Evolutionary conservation across 1,140 invertebrate genomes (phyloP).

Genomic region (Nebria ingens): DNA sequence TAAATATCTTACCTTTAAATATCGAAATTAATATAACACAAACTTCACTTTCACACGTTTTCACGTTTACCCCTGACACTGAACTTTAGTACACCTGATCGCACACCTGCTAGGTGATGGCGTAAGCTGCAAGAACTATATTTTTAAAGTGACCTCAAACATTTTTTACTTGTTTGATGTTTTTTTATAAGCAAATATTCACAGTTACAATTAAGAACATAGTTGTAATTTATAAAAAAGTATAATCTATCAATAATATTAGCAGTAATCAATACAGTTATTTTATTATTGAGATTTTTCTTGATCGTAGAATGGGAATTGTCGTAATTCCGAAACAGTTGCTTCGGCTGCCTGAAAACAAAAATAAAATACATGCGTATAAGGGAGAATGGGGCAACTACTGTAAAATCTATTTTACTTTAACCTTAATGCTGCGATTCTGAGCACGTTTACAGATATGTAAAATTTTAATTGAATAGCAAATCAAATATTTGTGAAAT

Average conservation of each 20-base stretch:
- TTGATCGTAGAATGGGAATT: constrained; percentile 39
- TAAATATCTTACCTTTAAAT: neutral
- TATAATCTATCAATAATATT: neutral
- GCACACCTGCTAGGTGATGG: neutral
- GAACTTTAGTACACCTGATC: neutral
- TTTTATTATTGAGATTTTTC: neutral
- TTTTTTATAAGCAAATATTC: neutral
- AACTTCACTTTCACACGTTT: neutral
- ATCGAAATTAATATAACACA: neutral
- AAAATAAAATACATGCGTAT: no score
- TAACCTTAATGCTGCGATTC: no score
- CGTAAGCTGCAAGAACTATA: neutral
- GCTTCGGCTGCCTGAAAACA: constrained; percentile 39
- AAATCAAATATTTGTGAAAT: no score
- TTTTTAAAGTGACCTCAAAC: neutral
- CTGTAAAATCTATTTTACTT: no score
- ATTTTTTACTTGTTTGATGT: neutral
- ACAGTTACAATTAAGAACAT: no score
- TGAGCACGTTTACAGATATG: no score
- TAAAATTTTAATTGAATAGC: no score
- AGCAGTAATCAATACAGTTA: neutral
- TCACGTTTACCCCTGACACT: neutral
- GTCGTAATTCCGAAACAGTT: constrained; percentile 41
- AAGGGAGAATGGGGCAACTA: no score
- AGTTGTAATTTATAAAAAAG: neutral